Evolutionary conservation across 2,888 invertebrate genomes (phyloP), one percentile per base, ranked within the genome.

Genomic region (Coleophora flavipennella): DNA sequence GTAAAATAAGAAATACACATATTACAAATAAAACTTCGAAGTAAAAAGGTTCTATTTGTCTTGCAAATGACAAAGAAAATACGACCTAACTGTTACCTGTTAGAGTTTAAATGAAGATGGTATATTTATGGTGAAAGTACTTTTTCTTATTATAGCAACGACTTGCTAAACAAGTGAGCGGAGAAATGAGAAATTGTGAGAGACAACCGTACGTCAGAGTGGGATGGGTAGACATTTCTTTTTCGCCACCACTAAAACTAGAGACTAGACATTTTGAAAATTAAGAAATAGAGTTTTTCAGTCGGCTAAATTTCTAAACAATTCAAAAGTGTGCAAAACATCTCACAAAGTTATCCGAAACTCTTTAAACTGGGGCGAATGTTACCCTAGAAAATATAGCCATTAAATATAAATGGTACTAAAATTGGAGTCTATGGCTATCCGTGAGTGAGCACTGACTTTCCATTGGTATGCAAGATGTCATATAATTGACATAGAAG

Each of bases 1-100:
- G 77, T 81, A 73, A 83, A 83, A 81, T 81, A 83, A 81, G 83
- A 83, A 83, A 75, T 76, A 81, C 71, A 81, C 76, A 83, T 80
- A 80, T 78, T 77, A 76, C 76, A 47, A 53, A 42, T 44, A 35
- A 12, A 10, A 33, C 13, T 39, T 66, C 50, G 66, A 49, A 59
- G 33, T 32, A 62, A 69, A 38, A 75, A 52, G 49, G 77, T 71
- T 46, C 59, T 47, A 67, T 51, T 42, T 43, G 36, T 52, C 61
- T 62, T 67, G 62, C 55, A 49, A 59, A 26, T 46, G 28, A 11
- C 34, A 43, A 2, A 10, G 14, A 3, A 56, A 56, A 49, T 8
- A 25, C 2, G 20, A 49, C 56, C 38, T 39, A 62, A 54, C 8
- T 0, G 0, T 1, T 2, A 4, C 3, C 2, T 0, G 0, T 2